A percentile compares a stretch with the other conserved stretches of the same genome.
phyloP scores from a whole-genome alignment of 2,888 invertebrate species.

The Cryptocephalus moraei region DNA sequence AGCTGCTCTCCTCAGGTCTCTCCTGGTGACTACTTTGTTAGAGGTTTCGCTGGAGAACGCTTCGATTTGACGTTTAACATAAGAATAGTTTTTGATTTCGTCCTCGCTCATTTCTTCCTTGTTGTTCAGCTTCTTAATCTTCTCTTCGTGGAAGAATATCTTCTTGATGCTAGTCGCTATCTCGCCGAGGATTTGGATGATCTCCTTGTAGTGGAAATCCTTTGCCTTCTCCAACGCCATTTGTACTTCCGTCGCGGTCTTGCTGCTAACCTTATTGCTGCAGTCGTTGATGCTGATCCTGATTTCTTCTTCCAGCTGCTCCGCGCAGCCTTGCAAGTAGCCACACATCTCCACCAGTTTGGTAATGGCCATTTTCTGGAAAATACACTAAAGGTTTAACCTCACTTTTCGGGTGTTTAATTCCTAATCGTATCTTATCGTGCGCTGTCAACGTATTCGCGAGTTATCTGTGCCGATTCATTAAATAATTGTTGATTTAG shows the following conservation, averaged over 20 bases:
- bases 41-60: conserved; percentile 9
- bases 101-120: conserved; percentile 4
- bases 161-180: conserved; percentile 16
- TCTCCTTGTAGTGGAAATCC: conserved; percentile 22
- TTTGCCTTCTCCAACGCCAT: conserved; percentile 19
- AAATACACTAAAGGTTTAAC: too few species aligned
- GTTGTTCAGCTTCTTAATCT: conserved; percentile 11
- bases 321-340: conserved; percentile 15
- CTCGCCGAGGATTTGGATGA: conserved; percentile 13
- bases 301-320: conserved; percentile 17
- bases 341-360: conserved; percentile 13
- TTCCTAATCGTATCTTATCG: too few species aligned
- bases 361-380: background rate
- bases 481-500: too few species aligned
- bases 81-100: conserved; percentile 16
- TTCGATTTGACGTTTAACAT: conserved; percentile 18
- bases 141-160: conserved; percentile 17
- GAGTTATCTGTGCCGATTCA: too few species aligned
- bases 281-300: conserved; percentile 14
- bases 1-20: conserved; percentile 12
- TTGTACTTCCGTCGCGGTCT: conserved; percentile 10
- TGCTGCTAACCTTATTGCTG: conserved; percentile 10
- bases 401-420: too few species aligned
- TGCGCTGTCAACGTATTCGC: too few species aligned
- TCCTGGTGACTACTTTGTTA: conserved; percentile 3